Evolutionary conservation across 2,113 vertebrate genomes (phyloP).

Genomic region (Perca fluviatilis): DNA sequence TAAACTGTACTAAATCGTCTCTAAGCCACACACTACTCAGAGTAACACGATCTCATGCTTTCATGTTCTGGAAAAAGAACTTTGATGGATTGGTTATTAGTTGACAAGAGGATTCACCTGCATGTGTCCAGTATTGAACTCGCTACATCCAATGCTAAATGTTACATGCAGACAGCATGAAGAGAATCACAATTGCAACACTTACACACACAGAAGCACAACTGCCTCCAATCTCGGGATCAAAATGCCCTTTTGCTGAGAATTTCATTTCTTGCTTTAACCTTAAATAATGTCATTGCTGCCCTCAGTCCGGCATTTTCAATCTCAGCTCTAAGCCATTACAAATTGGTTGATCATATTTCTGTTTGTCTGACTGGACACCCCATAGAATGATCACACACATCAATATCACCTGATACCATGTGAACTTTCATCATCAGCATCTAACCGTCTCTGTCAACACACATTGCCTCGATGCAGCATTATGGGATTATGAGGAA

Average conservation of each 20-base stretch:
- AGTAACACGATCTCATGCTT: neutral
- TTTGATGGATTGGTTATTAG: neutral
- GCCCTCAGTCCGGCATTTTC: constrained; percentile 15
- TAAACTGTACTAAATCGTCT: neutral
- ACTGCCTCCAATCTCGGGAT: neutral
- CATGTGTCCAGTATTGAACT: neutral
- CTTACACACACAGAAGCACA: neutral
- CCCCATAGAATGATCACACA: neutral
- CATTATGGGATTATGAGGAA: constrained; percentile 32
- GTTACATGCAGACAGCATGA: neutral
- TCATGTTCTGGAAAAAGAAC: neutral
- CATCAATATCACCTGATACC: constrained; percentile 7
- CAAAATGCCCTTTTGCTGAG: constrained; percentile 8
- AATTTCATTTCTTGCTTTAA: constrained; percentile 11
- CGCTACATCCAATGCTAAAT: neutral
- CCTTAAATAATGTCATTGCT: neutral
- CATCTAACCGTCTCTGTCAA: constrained; percentile 30
- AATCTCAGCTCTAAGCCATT: constrained; percentile 35
- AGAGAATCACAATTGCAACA: neutral
- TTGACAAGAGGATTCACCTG: neutral
- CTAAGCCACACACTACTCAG: neutral
- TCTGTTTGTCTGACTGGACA: neutral
- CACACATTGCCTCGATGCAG: constrained; percentile 29
- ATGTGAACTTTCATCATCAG: constrained; percentile 31
- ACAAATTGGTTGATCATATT: constrained; percentile 28